Evolutionary conservation across 2,113 vertebrate genomes (phyloP).

Genomic region (Beaufortia kweichowensis): DNA sequence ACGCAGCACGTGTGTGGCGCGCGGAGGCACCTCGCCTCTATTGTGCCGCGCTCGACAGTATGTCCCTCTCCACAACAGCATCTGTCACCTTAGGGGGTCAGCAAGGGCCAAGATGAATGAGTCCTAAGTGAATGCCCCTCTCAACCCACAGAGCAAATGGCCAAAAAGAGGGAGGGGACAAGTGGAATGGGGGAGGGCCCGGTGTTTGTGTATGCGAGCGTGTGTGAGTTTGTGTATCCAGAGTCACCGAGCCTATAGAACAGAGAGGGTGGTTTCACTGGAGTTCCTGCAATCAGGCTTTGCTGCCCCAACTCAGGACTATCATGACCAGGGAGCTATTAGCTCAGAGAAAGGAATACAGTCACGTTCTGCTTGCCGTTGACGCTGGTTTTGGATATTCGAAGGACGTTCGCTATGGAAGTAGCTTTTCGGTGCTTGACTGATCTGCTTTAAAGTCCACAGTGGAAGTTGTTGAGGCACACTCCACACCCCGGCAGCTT

Average conservation of each 20-base stretch:
- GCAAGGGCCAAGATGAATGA: slow-evolving; percentile 92
- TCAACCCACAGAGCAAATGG: slow-evolving; percentile 91
- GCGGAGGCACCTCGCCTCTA: slow-evolving; percentile 13
- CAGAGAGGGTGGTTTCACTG: slow-evolving; percentile 59
- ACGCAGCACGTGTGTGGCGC: slow-evolving; percentile 32
- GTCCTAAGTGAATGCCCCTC: slow-evolving; percentile 84
- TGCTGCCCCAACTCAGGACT: slow-evolving; percentile 73
- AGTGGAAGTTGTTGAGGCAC: slow-evolving; percentile 36
- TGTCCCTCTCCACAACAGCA: slow-evolving; percentile 82
- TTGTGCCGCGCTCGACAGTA: slow-evolving; percentile 60
- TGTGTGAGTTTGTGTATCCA: slow-evolving; percentile 65
- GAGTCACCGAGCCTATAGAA: slow-evolving; percentile 59
- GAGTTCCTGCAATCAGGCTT: slow-evolving; percentile 74
- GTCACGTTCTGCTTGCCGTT: slow-evolving; percentile 53
- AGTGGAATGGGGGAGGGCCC: slow-evolving; percentile 69
- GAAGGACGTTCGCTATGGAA: slow-evolving; percentile 26
- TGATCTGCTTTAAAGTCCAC: slow-evolving; percentile 36
- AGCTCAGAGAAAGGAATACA: slow-evolving; percentile 64
- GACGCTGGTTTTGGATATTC: slow-evolving; percentile 6
- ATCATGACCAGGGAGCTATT: slow-evolving; percentile 68
- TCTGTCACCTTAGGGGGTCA: slow-evolving; percentile 90
- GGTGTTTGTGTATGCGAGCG: slow-evolving; percentile 48
- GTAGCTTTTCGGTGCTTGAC: slow-evolving; percentile 11
- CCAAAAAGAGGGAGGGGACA: slow-evolving; percentile 82
- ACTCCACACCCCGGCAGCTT: slow-evolving; percentile 31